Percentiles rank a stretch among this genome's conserved stretches.
phyloP scores from a whole-genome alignment of 2,888 invertebrate genomes.

The Sphaerophoria taeniata region DNA sequence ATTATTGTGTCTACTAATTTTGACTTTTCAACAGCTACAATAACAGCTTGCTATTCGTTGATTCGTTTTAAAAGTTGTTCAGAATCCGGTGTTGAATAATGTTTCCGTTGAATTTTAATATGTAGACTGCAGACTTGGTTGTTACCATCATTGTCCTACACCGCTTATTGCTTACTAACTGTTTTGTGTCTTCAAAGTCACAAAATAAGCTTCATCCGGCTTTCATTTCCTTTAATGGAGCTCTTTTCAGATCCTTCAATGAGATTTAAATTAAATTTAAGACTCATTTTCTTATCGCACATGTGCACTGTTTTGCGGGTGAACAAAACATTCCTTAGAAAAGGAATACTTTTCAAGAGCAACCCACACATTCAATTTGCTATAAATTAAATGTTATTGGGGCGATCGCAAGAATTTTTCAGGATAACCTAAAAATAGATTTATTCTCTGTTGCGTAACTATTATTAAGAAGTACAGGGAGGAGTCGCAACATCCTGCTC shows the following conservation, averaged over 20 bases:
- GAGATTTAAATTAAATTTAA: constrained; percentile 69
- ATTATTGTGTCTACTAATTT: no score
- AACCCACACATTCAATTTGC: constrained; percentile 47
- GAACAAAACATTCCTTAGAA: not conserved
- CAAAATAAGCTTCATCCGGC: not conserved
- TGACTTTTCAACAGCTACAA: no score
- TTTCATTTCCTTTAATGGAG: constrained; percentile 49
- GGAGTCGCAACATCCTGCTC: no score
- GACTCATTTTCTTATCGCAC: constrained; percentile 78
- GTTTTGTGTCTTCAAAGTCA: constrained; percentile 4
- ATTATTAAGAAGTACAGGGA: no score
- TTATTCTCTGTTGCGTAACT: no score
- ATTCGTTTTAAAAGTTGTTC: no score
- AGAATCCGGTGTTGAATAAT: no score
- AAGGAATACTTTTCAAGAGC: constrained; percentile 21
- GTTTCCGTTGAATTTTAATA: no score
- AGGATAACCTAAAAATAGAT: no score
- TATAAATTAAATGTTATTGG: constrained; percentile 34
- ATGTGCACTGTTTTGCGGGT: constrained; percentile 75
- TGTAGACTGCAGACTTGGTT: no score
- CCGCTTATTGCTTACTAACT: constrained; percentile 8
- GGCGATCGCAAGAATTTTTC: no score
- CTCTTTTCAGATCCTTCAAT: constrained; percentile 19
- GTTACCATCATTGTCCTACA: not conserved
- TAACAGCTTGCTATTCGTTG: no score